Evolutionary conservation across 1,140 invertebrate species (phyloP).

Genomic region (Ladona fulva): DNA sequence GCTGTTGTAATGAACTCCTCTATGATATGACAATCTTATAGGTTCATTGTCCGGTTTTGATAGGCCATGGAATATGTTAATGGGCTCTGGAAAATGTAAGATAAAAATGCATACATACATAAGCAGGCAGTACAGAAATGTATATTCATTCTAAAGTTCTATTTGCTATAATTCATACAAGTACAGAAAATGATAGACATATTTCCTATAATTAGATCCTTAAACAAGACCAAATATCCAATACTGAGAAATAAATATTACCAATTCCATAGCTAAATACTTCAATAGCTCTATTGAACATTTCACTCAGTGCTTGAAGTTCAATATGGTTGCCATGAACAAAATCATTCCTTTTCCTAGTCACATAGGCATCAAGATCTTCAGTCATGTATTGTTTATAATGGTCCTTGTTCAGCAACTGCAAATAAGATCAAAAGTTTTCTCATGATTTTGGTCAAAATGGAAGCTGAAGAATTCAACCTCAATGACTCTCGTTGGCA

Average conservation of each 20-base stretch:
- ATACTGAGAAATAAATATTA: constrained; percentile 33
- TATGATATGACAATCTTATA: constrained; percentile 82
- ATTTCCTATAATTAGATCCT: too few species aligned
- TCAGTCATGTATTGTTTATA: constrained; percentile 92
- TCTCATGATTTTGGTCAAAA: too few species aligned
- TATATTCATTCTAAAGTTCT: background rate
- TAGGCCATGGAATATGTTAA: constrained; percentile 79
- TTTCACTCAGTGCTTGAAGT: constrained; percentile 88
- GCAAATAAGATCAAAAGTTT: constrained; percentile 28
- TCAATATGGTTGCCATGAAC: constrained; percentile 92
- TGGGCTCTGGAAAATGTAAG: constrained; percentile 55
- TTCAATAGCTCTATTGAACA: constrained; percentile 88
- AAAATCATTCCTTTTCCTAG: constrained; percentile 63
- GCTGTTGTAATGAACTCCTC: constrained; percentile 84
- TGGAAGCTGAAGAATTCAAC: too few species aligned
- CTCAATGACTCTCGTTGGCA: too few species aligned
- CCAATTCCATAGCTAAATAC: constrained; percentile 81
- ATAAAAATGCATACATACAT: constrained; percentile 12
- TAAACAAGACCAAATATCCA: background rate
- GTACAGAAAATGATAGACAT: too few species aligned
- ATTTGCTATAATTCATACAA: background rate
- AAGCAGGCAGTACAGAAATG: too few species aligned
- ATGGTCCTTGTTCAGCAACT: constrained; percentile 78
- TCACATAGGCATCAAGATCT: constrained; percentile 80
- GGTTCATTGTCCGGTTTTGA: constrained; percentile 69